A percentile compares a stretch with the other conserved stretches of the same genome.
Evolutionary conservation across 92 coral and sea anemone genomes (phyloP).

Genomic region (Phenganax marumi): DNA sequence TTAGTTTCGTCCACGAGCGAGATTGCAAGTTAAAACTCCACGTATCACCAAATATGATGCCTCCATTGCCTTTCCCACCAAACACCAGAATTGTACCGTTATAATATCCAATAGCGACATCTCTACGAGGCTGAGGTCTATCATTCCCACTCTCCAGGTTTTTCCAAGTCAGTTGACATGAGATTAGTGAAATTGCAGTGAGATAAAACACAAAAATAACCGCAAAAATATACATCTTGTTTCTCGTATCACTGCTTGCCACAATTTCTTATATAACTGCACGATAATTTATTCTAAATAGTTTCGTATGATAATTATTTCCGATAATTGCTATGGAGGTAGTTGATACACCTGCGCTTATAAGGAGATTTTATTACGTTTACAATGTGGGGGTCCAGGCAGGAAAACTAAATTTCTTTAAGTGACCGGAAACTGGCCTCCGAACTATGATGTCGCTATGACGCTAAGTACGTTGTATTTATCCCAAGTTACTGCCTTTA

Average conservation of each 20-base stretch:
- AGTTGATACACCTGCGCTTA: too few species aligned
- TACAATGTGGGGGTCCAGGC: too few species aligned
- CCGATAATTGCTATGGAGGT: not conserved
- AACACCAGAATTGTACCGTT: conserved; percentile 57
- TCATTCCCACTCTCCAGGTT: conserved; percentile 4
- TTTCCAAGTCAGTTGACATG: conserved; percentile 38
- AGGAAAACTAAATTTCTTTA: too few species aligned
- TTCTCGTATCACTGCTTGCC: not conserved
- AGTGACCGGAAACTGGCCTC: too few species aligned
- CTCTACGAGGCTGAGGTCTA: conserved; percentile 63
- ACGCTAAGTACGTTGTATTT: too few species aligned
- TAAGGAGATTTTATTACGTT: too few species aligned
- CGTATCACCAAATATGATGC: conserved; percentile 58
- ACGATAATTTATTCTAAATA: too few species aligned
- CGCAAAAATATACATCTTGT: not conserved
- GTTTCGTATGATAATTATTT: not conserved
- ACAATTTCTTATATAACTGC: too few species aligned
- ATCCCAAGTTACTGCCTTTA: too few species aligned
- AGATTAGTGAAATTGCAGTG: not conserved
- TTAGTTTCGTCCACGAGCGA: conserved; percentile 57
- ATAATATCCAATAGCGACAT: conserved; percentile 71
- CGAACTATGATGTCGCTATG: too few species aligned
- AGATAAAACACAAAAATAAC: not conserved
- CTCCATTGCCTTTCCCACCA: conserved; percentile 60
- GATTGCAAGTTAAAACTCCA: conserved; percentile 64